Conservation (phyloP, 2,113 vertebrate species). For the Chloropsis hardwickii region DNA sequence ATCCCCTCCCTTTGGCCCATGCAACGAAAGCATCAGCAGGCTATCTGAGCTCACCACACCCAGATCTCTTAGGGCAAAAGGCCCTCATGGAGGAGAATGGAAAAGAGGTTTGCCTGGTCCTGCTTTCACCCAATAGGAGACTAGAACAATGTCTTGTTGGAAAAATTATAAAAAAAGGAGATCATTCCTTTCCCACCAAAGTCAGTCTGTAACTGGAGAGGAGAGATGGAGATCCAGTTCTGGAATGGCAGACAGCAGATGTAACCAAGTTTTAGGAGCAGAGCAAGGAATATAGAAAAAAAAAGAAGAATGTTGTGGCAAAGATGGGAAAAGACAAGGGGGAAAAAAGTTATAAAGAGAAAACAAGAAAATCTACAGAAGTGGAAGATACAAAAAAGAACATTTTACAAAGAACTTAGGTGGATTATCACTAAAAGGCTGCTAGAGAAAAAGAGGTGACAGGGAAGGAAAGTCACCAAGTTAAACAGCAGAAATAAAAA, state of each 20-base stretch:
- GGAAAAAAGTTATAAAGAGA: neutral
- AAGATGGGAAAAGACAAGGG: neutral
- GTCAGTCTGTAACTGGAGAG: neutral
- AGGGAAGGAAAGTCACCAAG: neutral
- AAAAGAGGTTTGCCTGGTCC: slow-evolving; percentile 4
- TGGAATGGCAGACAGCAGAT: neutral
- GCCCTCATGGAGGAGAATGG: neutral
- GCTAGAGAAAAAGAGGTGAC: neutral
- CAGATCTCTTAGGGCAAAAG: slow-evolving; percentile 31
- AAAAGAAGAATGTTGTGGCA: neutral
- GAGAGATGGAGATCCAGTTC: neutral
- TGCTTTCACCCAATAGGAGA: neutral
- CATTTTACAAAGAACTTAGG: neutral
- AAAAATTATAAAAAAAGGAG: neutral
- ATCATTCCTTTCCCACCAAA: neutral
- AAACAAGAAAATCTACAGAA: neutral
- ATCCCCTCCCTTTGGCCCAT: slow-evolving; percentile 37
- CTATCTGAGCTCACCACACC: slow-evolving; percentile 53
- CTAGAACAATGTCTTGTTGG: neutral
- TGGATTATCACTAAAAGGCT: neutral
- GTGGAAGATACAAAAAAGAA: neutral
- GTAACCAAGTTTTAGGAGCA: neutral
- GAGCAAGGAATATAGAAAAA: neutral
- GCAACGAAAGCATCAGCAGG: slow-evolving; percentile 49
- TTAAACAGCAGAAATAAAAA: neutral